These are phyloP conservation scores for Deilephila elpenor DNA, from an alignment of 2,888 invertebrate genomes.

Conservation along the genomic window DNA sequence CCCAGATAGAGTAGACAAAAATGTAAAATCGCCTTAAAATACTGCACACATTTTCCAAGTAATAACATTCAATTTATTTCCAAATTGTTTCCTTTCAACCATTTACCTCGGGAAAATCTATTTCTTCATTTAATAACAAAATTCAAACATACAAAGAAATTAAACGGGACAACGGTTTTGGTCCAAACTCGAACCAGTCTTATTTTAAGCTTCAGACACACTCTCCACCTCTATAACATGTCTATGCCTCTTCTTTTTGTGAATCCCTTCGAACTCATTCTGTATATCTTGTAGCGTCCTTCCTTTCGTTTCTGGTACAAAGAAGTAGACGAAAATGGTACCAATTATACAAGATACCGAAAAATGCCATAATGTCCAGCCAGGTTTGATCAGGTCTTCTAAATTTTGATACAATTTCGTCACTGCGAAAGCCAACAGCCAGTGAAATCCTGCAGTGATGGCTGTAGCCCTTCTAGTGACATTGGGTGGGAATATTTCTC, in stretches of 20 bases:
- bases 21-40: not conserved
- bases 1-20: not conserved
- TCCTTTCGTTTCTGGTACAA: constrained; percentile 89
- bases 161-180: constrained; percentile 12
- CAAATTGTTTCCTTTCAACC: not conserved
- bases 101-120: not conserved
- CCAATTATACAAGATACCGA: constrained; percentile 84
- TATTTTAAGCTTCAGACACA: constrained; percentile 60
- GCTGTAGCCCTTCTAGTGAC: constrained; percentile 87
- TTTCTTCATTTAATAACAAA: not conserved
- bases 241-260: constrained; percentile 71
- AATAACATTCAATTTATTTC: not conserved
- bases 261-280: constrained; percentile 77
- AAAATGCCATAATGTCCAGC: constrained; percentile 88
- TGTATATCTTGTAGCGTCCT: constrained; percentile 84
- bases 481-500: constrained; percentile 87
- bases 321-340: constrained; percentile 85
- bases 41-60: not conserved
- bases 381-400: constrained; percentile 79
- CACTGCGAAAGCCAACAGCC: constrained; percentile 87
- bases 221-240: constrained; percentile 79
- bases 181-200: constrained; percentile 40
- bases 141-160: not conserved
- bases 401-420: constrained; percentile 87
- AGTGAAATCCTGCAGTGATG: constrained; percentile 87